Percentiles rank a stretch among this genome's conserved stretches.
These are phyloP conservation scores for Falco peregrinus DNA, from an alignment of 2,797 vertebrate genomes.

Conservation along the genomic window DNA sequence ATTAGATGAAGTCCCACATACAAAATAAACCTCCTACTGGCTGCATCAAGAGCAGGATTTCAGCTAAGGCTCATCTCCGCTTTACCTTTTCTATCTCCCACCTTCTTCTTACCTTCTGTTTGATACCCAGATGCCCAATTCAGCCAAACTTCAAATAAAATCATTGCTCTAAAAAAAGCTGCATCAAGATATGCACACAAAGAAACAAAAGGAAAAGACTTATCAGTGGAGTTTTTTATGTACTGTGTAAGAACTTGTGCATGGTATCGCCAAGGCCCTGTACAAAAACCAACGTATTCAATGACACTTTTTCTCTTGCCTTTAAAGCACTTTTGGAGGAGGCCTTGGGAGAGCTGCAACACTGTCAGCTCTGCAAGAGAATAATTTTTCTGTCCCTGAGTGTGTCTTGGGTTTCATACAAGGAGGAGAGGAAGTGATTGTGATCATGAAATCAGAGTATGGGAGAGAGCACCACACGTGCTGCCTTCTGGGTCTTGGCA, in stretches of 20 bases:
- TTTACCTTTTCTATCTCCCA: not conserved
- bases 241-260: not conserved
- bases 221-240: not conserved
- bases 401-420: not conserved
- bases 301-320: not conserved
- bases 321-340: not conserved
- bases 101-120: not conserved
- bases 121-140: not conserved
- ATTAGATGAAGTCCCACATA: not conserved
- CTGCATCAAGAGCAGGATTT: not conserved
- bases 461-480: not conserved
- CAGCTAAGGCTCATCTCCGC: not conserved
- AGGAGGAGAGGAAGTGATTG: not conserved
- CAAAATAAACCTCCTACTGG: not conserved
- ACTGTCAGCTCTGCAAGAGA: not conserved
- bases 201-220: not conserved
- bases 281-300: not conserved
- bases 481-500: not conserved
- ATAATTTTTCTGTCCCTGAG: not conserved
- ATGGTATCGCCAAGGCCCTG: not conserved
- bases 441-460: not conserved
- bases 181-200: not conserved
- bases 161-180: not conserved
- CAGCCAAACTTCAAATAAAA: not conserved
- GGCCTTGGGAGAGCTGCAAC: not conserved